Percentiles rank a stretch among this genome's conserved stretches.
Conservation (phyloP, 1,140 invertebrate genomes). For the Eumaeus atala region DNA sequence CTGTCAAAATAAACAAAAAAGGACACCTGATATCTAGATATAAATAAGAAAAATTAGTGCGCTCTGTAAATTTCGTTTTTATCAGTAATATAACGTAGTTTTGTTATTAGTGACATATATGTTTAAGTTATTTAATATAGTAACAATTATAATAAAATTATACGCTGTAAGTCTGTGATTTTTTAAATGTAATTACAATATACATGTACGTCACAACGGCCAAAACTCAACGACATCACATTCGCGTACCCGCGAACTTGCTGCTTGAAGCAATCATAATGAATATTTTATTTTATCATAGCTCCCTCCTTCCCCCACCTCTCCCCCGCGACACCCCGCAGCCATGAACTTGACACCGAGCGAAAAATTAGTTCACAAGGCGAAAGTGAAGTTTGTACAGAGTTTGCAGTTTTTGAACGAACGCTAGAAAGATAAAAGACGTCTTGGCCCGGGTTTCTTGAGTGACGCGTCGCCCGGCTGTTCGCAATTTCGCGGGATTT, state of each 20-base stretch:
- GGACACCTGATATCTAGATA: too few species aligned
- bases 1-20: too few species aligned
- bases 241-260: conserved; percentile 45
- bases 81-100: too few species aligned
- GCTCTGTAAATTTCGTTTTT: too few species aligned
- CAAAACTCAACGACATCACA: conserved; percentile 32
- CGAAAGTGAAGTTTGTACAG: conserved; percentile 71
- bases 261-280: conserved; percentile 67
- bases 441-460: conserved; percentile 27
- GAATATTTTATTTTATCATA: conserved; percentile 73
- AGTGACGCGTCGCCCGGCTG: background rate
- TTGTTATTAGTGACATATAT: too few species aligned
- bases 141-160: too few species aligned
- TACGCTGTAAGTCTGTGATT: too few species aligned
- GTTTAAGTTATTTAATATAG: too few species aligned
- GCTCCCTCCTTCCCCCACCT: conserved; percentile 28
- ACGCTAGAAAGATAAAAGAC: conserved; percentile 61
- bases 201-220: conserved; percentile 25
- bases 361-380: conserved; percentile 73
- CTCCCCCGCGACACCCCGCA: conserved; percentile 29
- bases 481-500: background rate
- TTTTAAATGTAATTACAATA: too few species aligned
- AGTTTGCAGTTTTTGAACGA: conserved; percentile 68
- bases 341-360: conserved; percentile 70
- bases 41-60: too few species aligned